Evolutionary conservation across 1,140 invertebrate genomes (phyloP), one percentile per base, ranked within the genome.

Genomic region (Phymorhynchus buccinoides): DNA sequence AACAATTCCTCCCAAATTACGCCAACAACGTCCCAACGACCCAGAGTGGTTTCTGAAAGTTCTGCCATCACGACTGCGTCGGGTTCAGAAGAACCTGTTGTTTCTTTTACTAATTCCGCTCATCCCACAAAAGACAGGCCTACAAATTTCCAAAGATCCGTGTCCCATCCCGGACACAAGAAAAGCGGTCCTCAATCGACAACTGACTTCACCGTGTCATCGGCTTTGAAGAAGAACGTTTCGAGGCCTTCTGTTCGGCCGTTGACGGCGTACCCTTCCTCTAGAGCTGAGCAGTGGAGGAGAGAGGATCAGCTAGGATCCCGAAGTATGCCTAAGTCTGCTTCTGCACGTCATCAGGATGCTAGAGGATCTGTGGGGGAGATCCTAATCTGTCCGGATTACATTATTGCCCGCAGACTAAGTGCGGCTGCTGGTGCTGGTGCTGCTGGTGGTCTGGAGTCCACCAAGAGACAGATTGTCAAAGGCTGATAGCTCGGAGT

Each of bases 341-440:
- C 30, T 7, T 35, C 35, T 75, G 7, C 35, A 1, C 0, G 73
- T 41, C 73, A 22, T 39, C 35, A 22, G 37, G 1, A 75, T 35
- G 14, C 30, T 12, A 32, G 30, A 7, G 27, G 30, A 9, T 1
- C n/a, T n/a, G n/a, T n/a, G n/a, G n/a, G 42, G 37, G 66, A 71
- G 68, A 79, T 79, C 30, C 9, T 79, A 42, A 32, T 79, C 32
- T 79, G 77, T 52, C 77, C 77, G 27, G 77, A 79, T 32, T 52
- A 52, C 44, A 3, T 79, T 1, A 44, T 35, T 2, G 41, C 77
- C 18, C 48, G 32, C 0, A 79, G 77, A 30, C 48, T 27, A n/a
- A 79, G 75, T 71, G 68, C 27, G 6, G 30, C 14, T 27, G 56
- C 56, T 62, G 56, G n/a, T n/a, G n/a, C 56, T 4, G 22, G 14